Evolutionary conservation across 1,140 invertebrate species (phyloP), one percentile per base, ranked within the genome.

Genomic region (Caenorhabditis elegans): DNA sequence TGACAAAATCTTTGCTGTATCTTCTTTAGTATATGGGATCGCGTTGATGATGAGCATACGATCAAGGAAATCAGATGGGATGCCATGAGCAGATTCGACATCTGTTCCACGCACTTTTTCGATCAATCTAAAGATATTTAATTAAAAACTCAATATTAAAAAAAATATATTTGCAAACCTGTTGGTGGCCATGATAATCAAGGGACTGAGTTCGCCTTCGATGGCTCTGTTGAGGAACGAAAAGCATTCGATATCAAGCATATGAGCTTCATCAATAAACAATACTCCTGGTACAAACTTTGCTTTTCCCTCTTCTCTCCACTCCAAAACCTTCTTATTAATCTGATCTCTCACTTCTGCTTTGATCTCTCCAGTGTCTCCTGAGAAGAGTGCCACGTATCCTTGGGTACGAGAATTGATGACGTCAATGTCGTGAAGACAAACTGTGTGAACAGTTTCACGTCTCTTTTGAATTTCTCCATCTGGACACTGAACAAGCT

Each of bases 241-340:
- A 88, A 99, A 99, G 78, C 97, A 99, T 92, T 99, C 98, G 87
- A 99, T 95, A 89, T 99, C 98, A 43, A 99, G 91, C 97, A 99
- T 99, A 89, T 98, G 96, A 19, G 48, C 82, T 92, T 95, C 92
- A 86, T 92, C 92, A 83, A 92, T 91, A 85, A 92, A 92, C 55
- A 92, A 86, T 8, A 92, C 96, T 0, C 97, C 97, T 0, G 97
- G 96, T 83, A 97, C 95, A 86, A 99, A 97, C 91, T 98, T 96
- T 0, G 98, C 97, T 90, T 99, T 99, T 0, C 97, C 96, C 90
- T 99, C 97, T 91, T 99, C 97, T 70, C 96, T 92, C 98, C 98
- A 99, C 91, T 99, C 98, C 0, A 95, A 94, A 8, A 97, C 95
- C 91, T 98, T 99, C n/a, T 93, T 93, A 89, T 99, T 98, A 85